Evolutionary conservation across 2,113 vertebrate genomes (phyloP).

Genomic region (Microcebus tavaratra): DNA sequence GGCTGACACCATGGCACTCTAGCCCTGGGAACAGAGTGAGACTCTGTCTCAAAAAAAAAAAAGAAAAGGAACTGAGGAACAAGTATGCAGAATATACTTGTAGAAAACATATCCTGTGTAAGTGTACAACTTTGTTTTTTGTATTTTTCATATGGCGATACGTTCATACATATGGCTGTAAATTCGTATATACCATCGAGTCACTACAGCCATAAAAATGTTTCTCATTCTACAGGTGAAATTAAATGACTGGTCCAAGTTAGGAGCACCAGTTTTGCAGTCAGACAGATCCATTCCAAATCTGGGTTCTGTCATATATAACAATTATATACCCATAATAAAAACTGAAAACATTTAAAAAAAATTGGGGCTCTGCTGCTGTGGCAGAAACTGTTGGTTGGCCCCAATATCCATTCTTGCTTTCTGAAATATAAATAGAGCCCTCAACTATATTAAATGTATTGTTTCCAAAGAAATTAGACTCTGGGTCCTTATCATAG

Average conservation of each 20-base stretch:
- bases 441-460: too few relatives aligned
- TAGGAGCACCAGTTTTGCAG: background rate
- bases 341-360: too few relatives aligned
- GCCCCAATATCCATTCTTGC: background rate
- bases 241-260: background rate
- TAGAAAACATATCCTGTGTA: background rate
- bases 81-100: background rate
- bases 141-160: background rate
- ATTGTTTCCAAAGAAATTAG: background rate
- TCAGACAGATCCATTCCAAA: background rate
- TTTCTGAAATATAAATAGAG: background rate
- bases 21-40: too few relatives aligned
- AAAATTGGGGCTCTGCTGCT: background rate
- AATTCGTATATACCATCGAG: background rate
- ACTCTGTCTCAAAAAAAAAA: too few relatives aligned
- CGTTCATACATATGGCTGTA: background rate
- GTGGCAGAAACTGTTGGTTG: background rate
- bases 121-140: background rate
- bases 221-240: background rate
- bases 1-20: too few relatives aligned
- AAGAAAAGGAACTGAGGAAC: background rate
- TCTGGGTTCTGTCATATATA: background rate
- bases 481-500: background rate
- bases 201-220: background rate
- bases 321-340: too few relatives aligned